These are phyloP conservation scores for Luffia ferchaultella DNA, from an alignment of 2,888 invertebrate genomes.

Conservation along the genomic window DNA sequence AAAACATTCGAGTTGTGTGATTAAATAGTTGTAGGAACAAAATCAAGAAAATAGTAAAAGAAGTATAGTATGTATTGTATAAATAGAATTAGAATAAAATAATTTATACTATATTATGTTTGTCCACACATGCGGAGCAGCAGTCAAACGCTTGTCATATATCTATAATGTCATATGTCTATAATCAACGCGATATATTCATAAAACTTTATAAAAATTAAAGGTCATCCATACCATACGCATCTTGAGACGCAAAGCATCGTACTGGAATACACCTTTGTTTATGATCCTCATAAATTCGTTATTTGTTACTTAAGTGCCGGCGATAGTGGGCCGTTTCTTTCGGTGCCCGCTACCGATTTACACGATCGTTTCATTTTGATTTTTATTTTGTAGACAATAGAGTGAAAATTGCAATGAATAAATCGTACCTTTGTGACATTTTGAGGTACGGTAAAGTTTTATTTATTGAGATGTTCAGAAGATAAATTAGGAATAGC, in stretches of 20 bases:
- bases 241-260: not conserved
- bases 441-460: not conserved
- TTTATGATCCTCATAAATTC: slow-evolving; percentile 21
- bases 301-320: slow-evolving; percentile 14
- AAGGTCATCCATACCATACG: too few species aligned
- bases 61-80: too few species aligned
- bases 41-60: too few species aligned
- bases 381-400: not conserved
- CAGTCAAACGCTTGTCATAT: too few species aligned
- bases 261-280: slow-evolving; percentile 19
- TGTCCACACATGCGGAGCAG: too few species aligned
- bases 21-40: too few species aligned
- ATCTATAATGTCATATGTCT: too few species aligned
- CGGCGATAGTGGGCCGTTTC: not conserved
- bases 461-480: not conserved
- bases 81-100: too few species aligned
- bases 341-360: not conserved
- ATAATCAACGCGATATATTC: too few species aligned
- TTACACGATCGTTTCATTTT: not conserved
- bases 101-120: too few species aligned
- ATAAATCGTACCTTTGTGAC: not conserved
- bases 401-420: not conserved
- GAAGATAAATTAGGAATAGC: not conserved
- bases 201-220: too few species aligned
- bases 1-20: too few species aligned